Base-by-base conservation (phyloP, 2,797 vertebrate species). In the Thunnus albacares region DNA sequence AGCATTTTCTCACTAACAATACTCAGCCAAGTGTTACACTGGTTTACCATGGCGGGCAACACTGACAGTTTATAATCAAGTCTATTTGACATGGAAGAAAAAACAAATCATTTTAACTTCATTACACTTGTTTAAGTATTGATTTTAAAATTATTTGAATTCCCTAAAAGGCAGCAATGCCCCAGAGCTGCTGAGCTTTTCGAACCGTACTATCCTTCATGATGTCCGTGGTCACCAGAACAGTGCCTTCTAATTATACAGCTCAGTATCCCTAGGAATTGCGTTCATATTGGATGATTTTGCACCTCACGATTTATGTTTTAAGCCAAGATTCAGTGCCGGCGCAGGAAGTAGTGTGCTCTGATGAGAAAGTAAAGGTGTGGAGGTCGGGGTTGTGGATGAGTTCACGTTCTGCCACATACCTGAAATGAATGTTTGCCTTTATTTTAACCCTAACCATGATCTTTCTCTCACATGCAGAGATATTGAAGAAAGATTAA, bases 141-240 rank as follows among this genome's bases (percentile, higher is more conserved):
- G 5, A 65, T 57, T 79, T 57, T 52, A 8, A 8, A 75, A 64
- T 60, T 0, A 43, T 78, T 84, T 56, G 24, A 43, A 26, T 41
- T 60, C 55, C 60, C n/a, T 58, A 55, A 24, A 24, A 69, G 5
- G 35, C 49, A 75, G 62, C 30, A 59, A 43, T 63, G 41, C 47
- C 59, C 28, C 26, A 33, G 43, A 60, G 24, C 11, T 10, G 30
- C 58, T 58, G 56, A 53, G 60, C 33, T 4, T 60, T 61, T 30
- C 43, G 57, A 52, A 57, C 60, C 24, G 30, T 7, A 10, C 64
- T 33, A 5, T 59, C 43, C 63, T 47, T 22, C 49, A 33, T 55
- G 43, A 71, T 74, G 35, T 66, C 55, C 66, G 65, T 8, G 63
- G 35, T 67, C 61, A 68, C 43, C 52, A 59, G 20, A 73, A 51